Evolutionary conservation across 2,797 vertebrate species (phyloP).

Genomic region (Galagoides demidoff): DNA sequence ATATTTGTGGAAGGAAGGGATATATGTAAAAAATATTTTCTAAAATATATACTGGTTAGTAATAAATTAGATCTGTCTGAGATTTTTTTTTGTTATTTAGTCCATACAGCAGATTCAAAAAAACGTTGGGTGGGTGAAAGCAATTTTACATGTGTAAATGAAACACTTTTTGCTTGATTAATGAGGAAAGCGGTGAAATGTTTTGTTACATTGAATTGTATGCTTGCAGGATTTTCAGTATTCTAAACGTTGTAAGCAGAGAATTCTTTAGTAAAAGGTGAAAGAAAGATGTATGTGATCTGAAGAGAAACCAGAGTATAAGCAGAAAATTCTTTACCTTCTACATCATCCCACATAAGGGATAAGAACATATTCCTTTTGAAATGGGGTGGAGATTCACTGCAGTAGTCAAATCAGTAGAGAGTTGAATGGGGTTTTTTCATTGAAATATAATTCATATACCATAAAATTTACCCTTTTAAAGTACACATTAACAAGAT

Average conservation of each 20-base stretch:
- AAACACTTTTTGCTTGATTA: conserved; percentile 13
- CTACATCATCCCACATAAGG: neutral
- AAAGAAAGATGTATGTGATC: too few relatives aligned
- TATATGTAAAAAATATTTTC: neutral
- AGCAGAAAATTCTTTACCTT: neutral
- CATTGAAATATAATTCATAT: neutral
- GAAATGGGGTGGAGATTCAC: neutral
- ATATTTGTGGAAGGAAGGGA: conserved; percentile 57
- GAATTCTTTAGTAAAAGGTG: neutral
- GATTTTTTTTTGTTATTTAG: neutral
- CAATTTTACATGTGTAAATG: neutral
- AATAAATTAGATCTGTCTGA: neutral
- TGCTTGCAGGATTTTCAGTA: neutral
- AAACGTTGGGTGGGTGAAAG: neutral
- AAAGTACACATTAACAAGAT: neutral
- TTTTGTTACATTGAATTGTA: neutral
- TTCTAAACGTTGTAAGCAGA: neutral
- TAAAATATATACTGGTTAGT: neutral
- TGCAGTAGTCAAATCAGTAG: neutral
- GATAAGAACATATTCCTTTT: neutral
- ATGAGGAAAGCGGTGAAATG: conserved; percentile 11
- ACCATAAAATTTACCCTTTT: neutral
- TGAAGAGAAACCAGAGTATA: too few relatives aligned
- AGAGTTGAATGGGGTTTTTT: neutral
- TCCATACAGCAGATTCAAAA: neutral